Base-by-base conservation (phyloP, 2,113 vertebrate genomes). In the Planiliza haematocheilus region DNA sequence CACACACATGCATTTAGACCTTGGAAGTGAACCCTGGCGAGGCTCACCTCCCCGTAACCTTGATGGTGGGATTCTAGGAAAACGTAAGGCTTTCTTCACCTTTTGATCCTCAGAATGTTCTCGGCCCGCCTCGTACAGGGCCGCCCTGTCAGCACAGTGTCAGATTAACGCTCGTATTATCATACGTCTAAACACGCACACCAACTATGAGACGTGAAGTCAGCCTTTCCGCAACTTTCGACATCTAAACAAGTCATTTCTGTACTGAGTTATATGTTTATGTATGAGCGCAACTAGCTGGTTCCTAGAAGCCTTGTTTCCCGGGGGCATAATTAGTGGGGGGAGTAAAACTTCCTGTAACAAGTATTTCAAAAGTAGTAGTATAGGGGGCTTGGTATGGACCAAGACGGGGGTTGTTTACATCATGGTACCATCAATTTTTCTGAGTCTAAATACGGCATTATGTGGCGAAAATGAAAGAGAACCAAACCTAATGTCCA, bases 11-110 rank as follows among this genome's bases (percentile, higher is more conserved):
- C 65, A 76, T 36, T 41, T 71, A 80, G 79, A 89, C 83, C 81
- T 89, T 76, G 75, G 86, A 85, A 79, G 78, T 90, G 90, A 90
- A 91, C 90, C 90, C 72, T 88, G 63, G 55, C 59, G 45, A 62
- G 63, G 78, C 82, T 87, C 82, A 85, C 79, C 87, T 79, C 85
- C 39, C 76, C 38, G 52, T 86, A 81, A 90, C 87, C 87, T 88
- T 81, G 63, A 61, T 36, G 78, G 71, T 73, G 76, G 74, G 85
- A 81, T 80, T 88, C 53, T 67, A 83, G 62, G 76, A 87, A 88
- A 86, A 83, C 39, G 51, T 52, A 70, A 75, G 72, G 60, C 77
- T 82, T 81, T 86, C 74, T 61, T 71, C 85, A 88, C 82, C 88
- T 86, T 87, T 84, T 86, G 71, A 86, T 88, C 86, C 62, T 49